These are phyloP conservation scores for Oreocharis arfaki DNA, from an alignment of 2,113 vertebrate species.

Conservation along the genomic window DNA sequence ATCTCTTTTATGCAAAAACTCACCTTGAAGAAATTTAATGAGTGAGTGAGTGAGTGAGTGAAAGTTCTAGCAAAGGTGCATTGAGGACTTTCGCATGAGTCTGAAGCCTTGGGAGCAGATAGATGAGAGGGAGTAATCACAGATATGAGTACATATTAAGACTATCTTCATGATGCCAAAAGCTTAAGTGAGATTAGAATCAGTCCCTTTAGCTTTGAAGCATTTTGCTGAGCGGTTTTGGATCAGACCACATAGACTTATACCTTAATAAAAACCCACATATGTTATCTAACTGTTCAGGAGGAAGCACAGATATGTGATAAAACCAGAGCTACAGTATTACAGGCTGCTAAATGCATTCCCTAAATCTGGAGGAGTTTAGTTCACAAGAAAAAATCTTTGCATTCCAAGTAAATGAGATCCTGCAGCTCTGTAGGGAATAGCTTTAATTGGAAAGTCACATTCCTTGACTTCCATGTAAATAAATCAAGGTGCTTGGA, in stretches of 20 bases:
- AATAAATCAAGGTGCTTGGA: conserved; percentile 16
- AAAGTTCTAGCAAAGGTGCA: background rate
- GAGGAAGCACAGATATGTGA: background rate
- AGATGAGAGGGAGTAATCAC: background rate
- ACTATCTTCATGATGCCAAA: background rate
- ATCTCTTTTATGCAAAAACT: background rate
- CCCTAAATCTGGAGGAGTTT: conserved; percentile 1
- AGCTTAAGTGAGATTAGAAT: background rate
- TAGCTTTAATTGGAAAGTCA: conserved; percentile 27
- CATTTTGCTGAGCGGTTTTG: background rate
- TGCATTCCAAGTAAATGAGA: conserved; percentile 43
- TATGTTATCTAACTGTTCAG: background rate
- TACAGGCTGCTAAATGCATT: background rate
- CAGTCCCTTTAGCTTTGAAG: background rate
- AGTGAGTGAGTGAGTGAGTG: background rate
- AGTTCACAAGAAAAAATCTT: background rate
- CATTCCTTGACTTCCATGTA: background rate
- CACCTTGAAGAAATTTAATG: background rate
- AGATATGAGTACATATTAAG: background rate
- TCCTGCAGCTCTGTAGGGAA: conserved; percentile 18
- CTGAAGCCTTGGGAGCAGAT: background rate
- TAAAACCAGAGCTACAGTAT: background rate
- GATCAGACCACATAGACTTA: background rate
- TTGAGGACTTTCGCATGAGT: background rate
- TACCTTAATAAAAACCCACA: background rate